phyloP scores from a whole-genome alignment of 92 coral and sea anemone genomes.

The Metridium senile region DNA sequence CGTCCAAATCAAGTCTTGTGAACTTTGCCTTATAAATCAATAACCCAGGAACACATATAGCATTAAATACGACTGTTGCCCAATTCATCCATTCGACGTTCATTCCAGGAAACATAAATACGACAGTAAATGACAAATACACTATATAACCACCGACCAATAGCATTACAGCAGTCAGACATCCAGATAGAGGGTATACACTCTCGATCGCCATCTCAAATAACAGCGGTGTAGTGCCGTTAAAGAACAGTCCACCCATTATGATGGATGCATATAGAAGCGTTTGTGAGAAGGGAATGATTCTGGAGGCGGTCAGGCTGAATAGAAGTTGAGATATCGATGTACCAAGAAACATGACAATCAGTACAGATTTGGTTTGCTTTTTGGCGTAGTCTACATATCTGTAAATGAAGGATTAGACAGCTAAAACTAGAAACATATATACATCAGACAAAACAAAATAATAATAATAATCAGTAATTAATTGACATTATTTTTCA shows the following conservation, averaged over 20 bases:
- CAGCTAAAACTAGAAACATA: too few species aligned
- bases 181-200: conserved; percentile 69
- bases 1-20: conserved; percentile 64
- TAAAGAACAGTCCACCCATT: conserved; percentile 60
- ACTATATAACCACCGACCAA: conserved; percentile 47
- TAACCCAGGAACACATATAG: conserved; percentile 57
- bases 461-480: too few species aligned
- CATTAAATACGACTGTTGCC: conserved; percentile 54
- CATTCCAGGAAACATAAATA: conserved; percentile 76
- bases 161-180: conserved; percentile 49
- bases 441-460: too few species aligned
- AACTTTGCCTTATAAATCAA: conserved; percentile 51
- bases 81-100: conserved; percentile 81
- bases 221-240: conserved; percentile 58
- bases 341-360: conserved; percentile 53
- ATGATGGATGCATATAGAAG: conserved; percentile 60
- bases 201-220: conserved; percentile 73
- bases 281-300: conserved; percentile 62
- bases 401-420: conserved; percentile 36
- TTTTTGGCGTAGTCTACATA: conserved; percentile 50
- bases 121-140: conserved; percentile 41
- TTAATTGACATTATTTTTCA: too few species aligned
- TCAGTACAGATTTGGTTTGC: conserved; percentile 52
- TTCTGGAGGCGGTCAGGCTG: conserved; percentile 53
- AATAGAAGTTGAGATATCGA: conserved; percentile 57